These are phyloP conservation scores for Sebastes vulpes DNA, from an alignment of 2,797 vertebrate genomes.

Conservation along the genomic window DNA sequence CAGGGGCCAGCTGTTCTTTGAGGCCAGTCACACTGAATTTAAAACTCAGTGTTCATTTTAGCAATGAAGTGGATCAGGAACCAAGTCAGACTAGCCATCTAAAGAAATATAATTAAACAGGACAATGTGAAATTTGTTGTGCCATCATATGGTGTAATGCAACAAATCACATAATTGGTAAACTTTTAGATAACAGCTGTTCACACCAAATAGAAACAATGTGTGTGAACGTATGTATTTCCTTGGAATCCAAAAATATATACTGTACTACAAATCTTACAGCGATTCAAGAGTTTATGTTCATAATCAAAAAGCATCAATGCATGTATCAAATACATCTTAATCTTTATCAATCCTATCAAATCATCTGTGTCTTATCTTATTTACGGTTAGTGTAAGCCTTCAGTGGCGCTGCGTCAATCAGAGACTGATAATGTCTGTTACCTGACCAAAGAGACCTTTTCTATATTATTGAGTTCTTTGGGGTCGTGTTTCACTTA, in stretches of 20 bases:
- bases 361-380: background rate
- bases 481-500: no score
- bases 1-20: background rate
- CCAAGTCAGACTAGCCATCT: background rate
- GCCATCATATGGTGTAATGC: background rate
- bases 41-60: background rate
- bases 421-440: no score
- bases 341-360: no score
- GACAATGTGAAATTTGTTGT: background rate
- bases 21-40: background rate
- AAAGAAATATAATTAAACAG: background rate
- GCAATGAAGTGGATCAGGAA: background rate
- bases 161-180: background rate
- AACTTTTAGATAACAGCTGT: background rate
- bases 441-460: no score
- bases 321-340: background rate
- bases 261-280: background rate
- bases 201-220: background rate
- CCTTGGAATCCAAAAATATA: background rate
- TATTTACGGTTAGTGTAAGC: background rate
- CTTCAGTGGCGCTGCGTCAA: background rate
- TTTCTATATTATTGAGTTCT: no score
- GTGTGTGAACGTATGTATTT: no score
- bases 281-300: background rate
- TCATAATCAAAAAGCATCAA: background rate